These are phyloP conservation scores for Campopleginae sp. DNA, from an alignment of 2,888 invertebrate species.

Conservation along the genomic window DNA sequence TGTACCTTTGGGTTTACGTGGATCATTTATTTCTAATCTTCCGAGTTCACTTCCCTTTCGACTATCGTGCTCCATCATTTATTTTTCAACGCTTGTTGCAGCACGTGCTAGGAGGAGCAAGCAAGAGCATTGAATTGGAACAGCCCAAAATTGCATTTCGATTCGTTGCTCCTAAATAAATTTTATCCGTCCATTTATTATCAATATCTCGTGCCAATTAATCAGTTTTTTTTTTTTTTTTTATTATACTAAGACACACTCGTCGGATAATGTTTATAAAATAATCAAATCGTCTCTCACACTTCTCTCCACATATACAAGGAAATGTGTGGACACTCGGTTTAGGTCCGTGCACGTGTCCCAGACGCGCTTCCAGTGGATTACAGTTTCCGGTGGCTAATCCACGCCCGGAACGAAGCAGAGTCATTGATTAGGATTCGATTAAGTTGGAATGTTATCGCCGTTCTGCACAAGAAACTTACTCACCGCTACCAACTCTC, in stretches of 20 bases:
- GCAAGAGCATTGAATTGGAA: background rate
- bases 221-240: background rate
- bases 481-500: slow-evolving; percentile 23
- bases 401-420: slow-evolving; percentile 37
- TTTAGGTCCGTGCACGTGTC: slow-evolving; percentile 10
- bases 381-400: slow-evolving; percentile 44
- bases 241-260: background rate
- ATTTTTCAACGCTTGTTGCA: background rate
- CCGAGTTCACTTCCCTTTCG: background rate
- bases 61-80: background rate
- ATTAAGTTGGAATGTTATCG: slow-evolving; percentile 56
- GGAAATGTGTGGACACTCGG: background rate
- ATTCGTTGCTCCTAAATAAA: background rate
- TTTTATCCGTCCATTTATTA: background rate
- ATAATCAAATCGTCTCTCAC: background rate
- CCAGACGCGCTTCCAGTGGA: slow-evolving; percentile 23
- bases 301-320: background rate
- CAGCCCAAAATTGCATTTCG: background rate
- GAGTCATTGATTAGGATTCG: slow-evolving; percentile 59
- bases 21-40: background rate
- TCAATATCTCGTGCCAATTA: background rate
- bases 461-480: slow-evolving; percentile 49
- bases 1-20: background rate
- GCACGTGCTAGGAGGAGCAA: background rate
- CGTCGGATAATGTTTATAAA: background rate